Conservation (phyloP, 2,113 vertebrate species). For the Cyprinus carpio region DNA sequence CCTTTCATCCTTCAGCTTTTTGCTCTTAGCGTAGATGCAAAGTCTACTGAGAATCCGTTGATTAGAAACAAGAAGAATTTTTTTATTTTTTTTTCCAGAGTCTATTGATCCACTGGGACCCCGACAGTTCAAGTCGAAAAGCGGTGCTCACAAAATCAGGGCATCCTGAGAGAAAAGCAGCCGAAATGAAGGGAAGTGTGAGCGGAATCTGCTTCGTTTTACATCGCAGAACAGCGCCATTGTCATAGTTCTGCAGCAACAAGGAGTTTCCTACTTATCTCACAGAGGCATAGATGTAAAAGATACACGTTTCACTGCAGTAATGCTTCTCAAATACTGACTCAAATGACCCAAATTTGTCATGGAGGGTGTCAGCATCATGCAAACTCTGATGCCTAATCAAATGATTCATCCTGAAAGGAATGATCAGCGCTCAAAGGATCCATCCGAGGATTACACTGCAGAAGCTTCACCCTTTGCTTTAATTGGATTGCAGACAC, state of each 20-base stretch:
- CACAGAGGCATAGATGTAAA: background rate
- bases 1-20: slow-evolving; percentile 33
- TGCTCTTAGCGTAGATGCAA: slow-evolving; percentile 20
- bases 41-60: slow-evolving; percentile 36
- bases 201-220: slow-evolving; percentile 62
- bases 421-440: slow-evolving; percentile 27
- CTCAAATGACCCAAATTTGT: slow-evolving; percentile 34
- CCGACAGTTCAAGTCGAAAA: slow-evolving; percentile 63
- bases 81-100: no score
- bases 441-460: slow-evolving; percentile 19
- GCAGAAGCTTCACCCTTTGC: background rate
- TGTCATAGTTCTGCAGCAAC: background rate
- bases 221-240: background rate
- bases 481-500: slow-evolving; percentile 44
- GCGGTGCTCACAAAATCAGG: slow-evolving; percentile 61
- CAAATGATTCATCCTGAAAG: slow-evolving; percentile 27
- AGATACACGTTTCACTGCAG: background rate
- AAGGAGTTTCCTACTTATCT: background rate
- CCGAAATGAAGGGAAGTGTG: slow-evolving; percentile 66
- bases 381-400: slow-evolving; percentile 14
- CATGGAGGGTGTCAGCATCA: background rate
- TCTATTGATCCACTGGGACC: slow-evolving; percentile 41
- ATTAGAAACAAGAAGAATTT: slow-evolving; percentile 31
- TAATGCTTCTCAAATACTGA: slow-evolving; percentile 3
- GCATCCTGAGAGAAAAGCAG: slow-evolving; percentile 54